Evolutionary conservation across 2,888 invertebrate species (phyloP).

Genomic region (Sphinx pinastri): DNA sequence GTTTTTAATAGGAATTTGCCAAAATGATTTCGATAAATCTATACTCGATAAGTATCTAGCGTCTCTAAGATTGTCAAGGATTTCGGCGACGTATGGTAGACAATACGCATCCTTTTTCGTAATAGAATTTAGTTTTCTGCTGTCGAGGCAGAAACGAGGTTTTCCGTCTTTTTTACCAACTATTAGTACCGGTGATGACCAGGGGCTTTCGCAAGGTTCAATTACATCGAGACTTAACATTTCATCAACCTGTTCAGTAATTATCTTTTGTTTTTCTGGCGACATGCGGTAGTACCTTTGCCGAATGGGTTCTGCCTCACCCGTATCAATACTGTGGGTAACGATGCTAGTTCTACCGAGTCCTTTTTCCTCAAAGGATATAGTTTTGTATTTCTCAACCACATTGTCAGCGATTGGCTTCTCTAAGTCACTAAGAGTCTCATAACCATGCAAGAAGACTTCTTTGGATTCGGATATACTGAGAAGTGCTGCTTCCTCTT

Average conservation of each 20-base stretch:
- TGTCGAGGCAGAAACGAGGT: neutral
- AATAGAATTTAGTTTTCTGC: constrained; percentile 8
- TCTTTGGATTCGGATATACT: no score
- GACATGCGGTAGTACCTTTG: neutral
- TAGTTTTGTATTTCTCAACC: neutral
- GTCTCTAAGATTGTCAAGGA: constrained; percentile 42
- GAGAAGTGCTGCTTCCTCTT: no score
- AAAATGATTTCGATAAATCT: constrained; percentile 36
- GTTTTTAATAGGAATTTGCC: constrained; percentile 36
- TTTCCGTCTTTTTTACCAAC: neutral
- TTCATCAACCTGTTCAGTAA: neutral
- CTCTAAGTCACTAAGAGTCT: no score
- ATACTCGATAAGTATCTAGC: constrained; percentile 40
- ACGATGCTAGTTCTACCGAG: neutral
- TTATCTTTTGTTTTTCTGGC: neutral
- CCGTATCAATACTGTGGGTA: neutral
- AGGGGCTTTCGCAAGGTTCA: neutral
- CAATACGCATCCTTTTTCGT: neutral
- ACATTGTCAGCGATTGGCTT: neutral
- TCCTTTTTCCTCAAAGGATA: neutral
- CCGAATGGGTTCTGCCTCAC: neutral
- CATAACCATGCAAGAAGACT: no score
- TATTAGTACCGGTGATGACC: neutral
- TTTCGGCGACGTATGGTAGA: constrained; percentile 36
- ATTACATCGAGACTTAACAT: neutral